A percentile compares a stretch with the other conserved stretches of the same genome.
phyloP scores from a whole-genome alignment of 1,140 invertebrate genomes.

The Cotesia typhae region DNA sequence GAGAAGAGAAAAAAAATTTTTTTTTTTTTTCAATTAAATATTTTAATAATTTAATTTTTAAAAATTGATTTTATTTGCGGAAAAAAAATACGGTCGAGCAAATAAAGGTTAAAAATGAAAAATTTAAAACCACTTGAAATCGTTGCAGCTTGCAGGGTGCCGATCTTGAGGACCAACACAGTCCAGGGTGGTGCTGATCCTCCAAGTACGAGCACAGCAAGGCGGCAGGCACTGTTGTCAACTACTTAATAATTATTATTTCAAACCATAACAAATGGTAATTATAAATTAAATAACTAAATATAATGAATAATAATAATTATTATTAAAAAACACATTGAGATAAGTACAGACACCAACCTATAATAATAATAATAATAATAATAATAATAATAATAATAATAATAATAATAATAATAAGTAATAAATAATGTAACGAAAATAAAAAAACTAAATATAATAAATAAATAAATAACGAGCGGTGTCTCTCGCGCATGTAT shows the following conservation, averaged over 20 bases:
- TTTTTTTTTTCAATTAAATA: too few relatives aligned
- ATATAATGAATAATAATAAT: slow-evolving; percentile 37
- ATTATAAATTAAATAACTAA: slow-evolving; percentile 39
- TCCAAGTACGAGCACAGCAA: slow-evolving; percentile 57
- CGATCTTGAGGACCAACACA: slow-evolving; percentile 47
- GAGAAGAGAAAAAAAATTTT: slow-evolving; percentile 14
- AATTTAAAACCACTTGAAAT: slow-evolving; percentile 2
- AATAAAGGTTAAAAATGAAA: background rate
- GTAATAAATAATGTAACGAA: slow-evolving; percentile 21
- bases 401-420: too few relatives aligned
- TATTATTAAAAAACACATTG: slow-evolving; percentile 33
- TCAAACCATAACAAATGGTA: slow-evolving; percentile 45
- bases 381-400: too few relatives aligned
- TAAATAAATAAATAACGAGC: slow-evolving; percentile 29
- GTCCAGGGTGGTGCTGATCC: slow-evolving; percentile 47
- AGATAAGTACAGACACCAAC: slow-evolving; percentile 37
- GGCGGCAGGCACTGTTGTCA: slow-evolving; percentile 58
- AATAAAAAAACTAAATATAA: too few relatives aligned
- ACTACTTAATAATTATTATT: slow-evolving; percentile 49
- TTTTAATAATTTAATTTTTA: too few relatives aligned
- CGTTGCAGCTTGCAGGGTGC: slow-evolving; percentile 23
- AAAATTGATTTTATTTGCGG: too few relatives aligned
- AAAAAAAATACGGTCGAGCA: slow-evolving; percentile 2
- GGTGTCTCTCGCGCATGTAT: slow-evolving; percentile 27
- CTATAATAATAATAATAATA: slow-evolving; percentile 16